A percentile compares a stretch with the other conserved stretches of the same genome.
phyloP scores from a whole-genome alignment of 2,113 vertebrate species.

The Crotalus tigris region DNA sequence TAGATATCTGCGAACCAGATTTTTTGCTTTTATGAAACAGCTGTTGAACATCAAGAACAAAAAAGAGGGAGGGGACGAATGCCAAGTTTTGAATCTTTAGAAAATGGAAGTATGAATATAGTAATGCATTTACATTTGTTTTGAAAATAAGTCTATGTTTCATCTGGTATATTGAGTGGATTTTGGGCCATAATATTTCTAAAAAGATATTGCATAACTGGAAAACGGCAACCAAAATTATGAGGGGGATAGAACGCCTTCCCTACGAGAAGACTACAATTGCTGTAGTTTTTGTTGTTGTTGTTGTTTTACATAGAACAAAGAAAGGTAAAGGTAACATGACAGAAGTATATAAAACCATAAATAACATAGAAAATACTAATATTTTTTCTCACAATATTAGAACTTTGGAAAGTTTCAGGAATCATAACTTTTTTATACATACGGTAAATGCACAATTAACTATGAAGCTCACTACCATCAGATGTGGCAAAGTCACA shows the following conservation, averaged over 20 bases:
- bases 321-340: neutral
- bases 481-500: neutral
- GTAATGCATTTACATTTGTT: neutral
- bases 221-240: neutral
- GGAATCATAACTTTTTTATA: neutral
- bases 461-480: neutral
- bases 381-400: neutral
- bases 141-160: neutral
- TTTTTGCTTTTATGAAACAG: neutral
- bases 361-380: neutral
- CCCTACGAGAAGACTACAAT: neutral
- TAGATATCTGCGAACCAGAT: neutral
- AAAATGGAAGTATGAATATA: neutral
- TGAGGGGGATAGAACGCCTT: neutral
- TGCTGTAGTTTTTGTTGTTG: neutral
- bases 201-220: neutral
- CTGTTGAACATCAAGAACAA: neutral
- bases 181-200: neutral
- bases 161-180: neutral
- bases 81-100: neutral
- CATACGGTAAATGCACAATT: neutral
- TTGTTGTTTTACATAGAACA: neutral
- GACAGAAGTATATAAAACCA: neutral
- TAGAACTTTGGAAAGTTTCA: neutral
- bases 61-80: neutral